Base-by-base conservation (phyloP, 2,888 invertebrate species). In the Chromoteleia sp. region DNA sequence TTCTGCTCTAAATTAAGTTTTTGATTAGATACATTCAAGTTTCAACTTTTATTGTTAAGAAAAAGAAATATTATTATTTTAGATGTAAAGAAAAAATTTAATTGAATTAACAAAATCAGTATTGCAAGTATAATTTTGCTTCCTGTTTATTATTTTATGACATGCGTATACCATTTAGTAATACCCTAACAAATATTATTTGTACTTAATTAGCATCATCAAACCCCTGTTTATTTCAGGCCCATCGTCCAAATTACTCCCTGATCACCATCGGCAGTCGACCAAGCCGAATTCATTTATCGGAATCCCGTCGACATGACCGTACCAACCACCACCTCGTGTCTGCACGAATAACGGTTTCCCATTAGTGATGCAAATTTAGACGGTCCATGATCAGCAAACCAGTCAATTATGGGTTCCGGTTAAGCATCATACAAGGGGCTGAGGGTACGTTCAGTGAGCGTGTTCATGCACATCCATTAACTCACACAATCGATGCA, bases 401-500 rank as follows among this genome's bases (percentile, higher is more conserved):
- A 65, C 65, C 52, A 52, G 78, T 65, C 67, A 78, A 78, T 78
- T 78, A 78, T 43, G 29, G 43, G 33, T 59, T 10, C 48, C 12
- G 48, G 54, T 76, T 68, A 68, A 76, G 45, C 76, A 76, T 3
- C 36, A 54, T 45, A 30, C 48, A 74, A 25, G 19, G 25, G 30
- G 29, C 41, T 12, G 33, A 45, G 59, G 68, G 52, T 61, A 45
- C 54, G 70, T 76, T 59, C 50, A 43, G 21, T 21, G 59, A 58
- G 56, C 61, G 68, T 68, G 76, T 73, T 67, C 59, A 58, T 78
- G 78, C 67, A 73, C 50, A 50, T 54, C 50, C 71, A 78, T 58
- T 48, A 52, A 39, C 19, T 63, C 21, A 85, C 84, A 68, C 77
- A 67, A 77, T 73, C 81, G 81, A 77, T 81, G 81, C 77, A 81